Evolutionary conservation across 2,888 invertebrate genomes (phyloP), one percentile per base, ranked within the genome.

Genomic region (Pterostichus niger): DNA sequence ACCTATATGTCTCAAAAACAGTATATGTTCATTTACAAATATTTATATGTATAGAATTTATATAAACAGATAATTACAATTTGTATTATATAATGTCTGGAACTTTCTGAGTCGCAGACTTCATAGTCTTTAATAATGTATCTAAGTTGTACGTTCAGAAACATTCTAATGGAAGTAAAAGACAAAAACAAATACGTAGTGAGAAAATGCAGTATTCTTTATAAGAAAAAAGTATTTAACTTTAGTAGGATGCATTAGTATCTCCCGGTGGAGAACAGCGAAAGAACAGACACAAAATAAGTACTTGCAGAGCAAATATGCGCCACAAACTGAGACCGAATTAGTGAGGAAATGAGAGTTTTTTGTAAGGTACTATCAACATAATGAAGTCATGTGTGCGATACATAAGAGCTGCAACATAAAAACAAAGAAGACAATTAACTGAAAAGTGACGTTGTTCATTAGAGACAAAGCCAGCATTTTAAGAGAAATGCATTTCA

Each of bases 331-430:
- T 4, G 64, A 35, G n/a, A 35, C 64, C 4, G 35, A 64, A 64
- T 64, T 64, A 35, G 64, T 64, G 24, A 71, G 71, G 46, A 71
- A 71, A 71, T 46, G 71, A 71, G 71, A 13, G 64, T 80, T 80
- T 80, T 52, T 80, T 49, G 52, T 33, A 11, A 24, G 31, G 49
- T 13, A 52, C 80, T 64, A 80, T 80, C 46, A 80, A 49, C 80
- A 80, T 80, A 80, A 80, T 80, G 80, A 80, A 80, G 80, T 80
- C 80, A 80, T 80, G 68, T 80, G 80, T 80, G 80, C 68, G 17
- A 78, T 52, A 54, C 52, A 76, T 76, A 76, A 79, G 31, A 79
- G 17, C 77, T 33, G 78, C 80, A 68, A 64, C 80, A 80, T 64
- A 64, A 80, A 80, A 80, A 68, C 80, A 80, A 80, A 80, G 68